Evolutionary conservation across 2,113 vertebrate genomes (phyloP).

Genomic region (Brienomyrus longianalis): DNA sequence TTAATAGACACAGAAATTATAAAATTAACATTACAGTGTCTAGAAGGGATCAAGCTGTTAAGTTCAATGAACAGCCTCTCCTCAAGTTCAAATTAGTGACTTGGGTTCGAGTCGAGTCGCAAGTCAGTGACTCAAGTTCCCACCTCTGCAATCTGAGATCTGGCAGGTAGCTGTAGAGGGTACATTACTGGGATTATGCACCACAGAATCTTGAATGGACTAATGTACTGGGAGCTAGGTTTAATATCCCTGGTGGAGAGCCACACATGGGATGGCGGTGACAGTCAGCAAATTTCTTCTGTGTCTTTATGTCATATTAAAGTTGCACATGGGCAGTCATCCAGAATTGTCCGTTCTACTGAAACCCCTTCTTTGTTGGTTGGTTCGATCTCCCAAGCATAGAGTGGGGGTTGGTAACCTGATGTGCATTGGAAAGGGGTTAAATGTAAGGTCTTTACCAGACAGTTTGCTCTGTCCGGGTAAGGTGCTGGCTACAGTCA

Average conservation of each 20-base stretch:
- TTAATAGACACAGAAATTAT: no score
- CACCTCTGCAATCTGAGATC: neutral
- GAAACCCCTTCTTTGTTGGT: neutral
- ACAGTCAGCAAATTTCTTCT: neutral
- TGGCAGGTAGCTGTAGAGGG: neutral
- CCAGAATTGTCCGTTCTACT: neutral
- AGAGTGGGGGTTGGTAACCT: neutral
- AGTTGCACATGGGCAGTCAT: neutral
- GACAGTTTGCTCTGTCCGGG: neutral
- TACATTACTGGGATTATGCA: neutral
- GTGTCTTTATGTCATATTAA: neutral
- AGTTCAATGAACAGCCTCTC: no score
- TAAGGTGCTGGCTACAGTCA: neutral
- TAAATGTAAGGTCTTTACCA: neutral
- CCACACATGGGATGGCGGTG: neutral
- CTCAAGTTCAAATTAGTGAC: no score
- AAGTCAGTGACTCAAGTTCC: no score
- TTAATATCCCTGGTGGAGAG: neutral
- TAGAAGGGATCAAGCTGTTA: no score
- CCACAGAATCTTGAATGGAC: neutral
- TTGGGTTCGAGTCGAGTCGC: no score
- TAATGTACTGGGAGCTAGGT: neutral
- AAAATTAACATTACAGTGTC: no score
- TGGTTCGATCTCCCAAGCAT: neutral
- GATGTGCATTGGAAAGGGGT: neutral